phyloP scores from a whole-genome alignment of 2,797 vertebrate genomes.

The Lepus townsendii region DNA sequence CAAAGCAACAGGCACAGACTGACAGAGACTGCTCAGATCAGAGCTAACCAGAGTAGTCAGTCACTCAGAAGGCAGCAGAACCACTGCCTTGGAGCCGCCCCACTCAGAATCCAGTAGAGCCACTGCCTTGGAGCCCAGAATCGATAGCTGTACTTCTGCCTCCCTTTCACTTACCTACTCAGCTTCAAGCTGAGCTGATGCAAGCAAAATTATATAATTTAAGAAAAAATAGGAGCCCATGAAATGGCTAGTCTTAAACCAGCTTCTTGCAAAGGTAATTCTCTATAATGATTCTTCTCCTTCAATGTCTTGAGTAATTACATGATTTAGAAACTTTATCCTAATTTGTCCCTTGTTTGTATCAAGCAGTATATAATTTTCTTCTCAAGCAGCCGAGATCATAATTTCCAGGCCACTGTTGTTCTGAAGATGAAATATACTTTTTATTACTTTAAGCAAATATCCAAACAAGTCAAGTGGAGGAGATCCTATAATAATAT shows the following conservation, averaged over 20 bases:
- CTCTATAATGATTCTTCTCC: conserved; percentile 8
- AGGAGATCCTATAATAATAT: conserved; percentile 54
- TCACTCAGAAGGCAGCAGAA: conserved; percentile 62
- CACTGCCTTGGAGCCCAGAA: conserved; percentile 14
- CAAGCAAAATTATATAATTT: conserved; percentile 61
- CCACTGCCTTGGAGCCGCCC: neutral
- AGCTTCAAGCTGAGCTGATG: conserved; percentile 44
- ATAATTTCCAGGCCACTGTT: conserved; percentile 75
- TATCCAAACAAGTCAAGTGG: conserved; percentile 78
- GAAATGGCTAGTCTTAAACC: conserved; percentile 47
- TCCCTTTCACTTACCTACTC: neutral
- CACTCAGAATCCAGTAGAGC: neutral
- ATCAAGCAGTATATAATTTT: conserved; percentile 74
- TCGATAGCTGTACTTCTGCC: neutral
- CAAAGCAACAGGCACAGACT: conserved; percentile 51
- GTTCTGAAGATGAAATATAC: conserved; percentile 78
- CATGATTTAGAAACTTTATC: conserved; percentile 64
- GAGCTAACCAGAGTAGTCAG: neutral
- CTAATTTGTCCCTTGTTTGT: conserved; percentile 66
- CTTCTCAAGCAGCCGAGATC: conserved; percentile 75
- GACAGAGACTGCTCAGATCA: neutral
- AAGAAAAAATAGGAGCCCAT: conserved; percentile 28
- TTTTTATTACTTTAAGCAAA: conserved; percentile 79
- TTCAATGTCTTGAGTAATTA: conserved; percentile 71
- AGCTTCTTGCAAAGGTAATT: conserved; percentile 57